Percentiles rank a stretch among this genome's conserved stretches.
Evolutionary conservation across 1,140 invertebrate genomes (phyloP).

Genomic region (Diorhabda sublineata): DNA sequence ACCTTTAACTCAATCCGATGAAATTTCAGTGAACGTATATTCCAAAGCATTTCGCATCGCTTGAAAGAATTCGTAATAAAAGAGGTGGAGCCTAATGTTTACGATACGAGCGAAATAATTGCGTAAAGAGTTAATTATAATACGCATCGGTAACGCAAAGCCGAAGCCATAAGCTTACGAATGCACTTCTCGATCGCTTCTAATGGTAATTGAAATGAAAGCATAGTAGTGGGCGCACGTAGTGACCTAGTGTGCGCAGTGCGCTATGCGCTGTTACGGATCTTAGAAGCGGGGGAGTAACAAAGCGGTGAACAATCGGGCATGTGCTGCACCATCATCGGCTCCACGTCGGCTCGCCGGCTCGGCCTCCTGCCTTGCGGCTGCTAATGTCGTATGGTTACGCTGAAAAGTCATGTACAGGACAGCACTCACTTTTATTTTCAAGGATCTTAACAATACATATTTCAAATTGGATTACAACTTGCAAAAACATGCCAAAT

Average conservation of each 20-base stretch:
- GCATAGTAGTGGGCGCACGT: constrained; percentile 29
- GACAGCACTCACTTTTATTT: not conserved
- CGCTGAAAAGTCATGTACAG: not conserved
- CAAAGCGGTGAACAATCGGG: constrained; percentile 29
- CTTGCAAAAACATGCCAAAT: too few relatives aligned
- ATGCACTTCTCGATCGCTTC: constrained; percentile 7
- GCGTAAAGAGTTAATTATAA: constrained; percentile 19
- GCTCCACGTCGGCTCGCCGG: constrained; percentile 25
- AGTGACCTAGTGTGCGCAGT: constrained; percentile 38
- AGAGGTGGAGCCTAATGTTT: constrained; percentile 14
- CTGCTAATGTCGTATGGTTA: constrained; percentile 3
- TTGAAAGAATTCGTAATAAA: constrained; percentile 9
- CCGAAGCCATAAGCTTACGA: not conserved
- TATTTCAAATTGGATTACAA: too few relatives aligned
- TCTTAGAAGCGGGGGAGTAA: constrained; percentile 34
- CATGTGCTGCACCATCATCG: constrained; percentile 26
- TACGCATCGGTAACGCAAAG: constrained; percentile 15
- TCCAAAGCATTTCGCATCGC: not conserved
- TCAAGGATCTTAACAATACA: too few relatives aligned
- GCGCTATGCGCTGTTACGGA: constrained; percentile 38
- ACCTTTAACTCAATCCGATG: not conserved
- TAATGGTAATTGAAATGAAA: constrained; percentile 21
- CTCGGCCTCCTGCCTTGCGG: constrained; percentile 28
- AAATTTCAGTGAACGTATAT: constrained; percentile 1
- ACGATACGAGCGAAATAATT: constrained; percentile 12